Percentiles rank a stretch among this genome's conserved stretches.
These are phyloP conservation scores for Brassicogethes aeneus DNA, from an alignment of 2,888 invertebrate genomes.

Conservation along the genomic window DNA sequence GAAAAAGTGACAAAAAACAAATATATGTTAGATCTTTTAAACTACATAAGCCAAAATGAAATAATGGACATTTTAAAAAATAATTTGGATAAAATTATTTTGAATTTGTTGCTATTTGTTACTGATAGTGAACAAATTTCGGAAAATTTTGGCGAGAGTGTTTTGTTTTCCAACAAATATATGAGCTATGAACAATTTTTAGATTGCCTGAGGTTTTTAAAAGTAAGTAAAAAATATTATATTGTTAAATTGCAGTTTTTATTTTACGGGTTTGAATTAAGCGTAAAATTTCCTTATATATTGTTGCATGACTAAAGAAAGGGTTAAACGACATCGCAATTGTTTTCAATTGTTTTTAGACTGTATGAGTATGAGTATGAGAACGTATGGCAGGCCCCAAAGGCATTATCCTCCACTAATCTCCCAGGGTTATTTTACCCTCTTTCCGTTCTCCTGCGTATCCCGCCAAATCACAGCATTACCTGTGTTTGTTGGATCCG, in stretches of 20 bases:
- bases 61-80: slow-evolving; percentile 17
- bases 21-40: slow-evolving; percentile 26
- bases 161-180: slow-evolving; percentile 28
- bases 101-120: slow-evolving; percentile 30
- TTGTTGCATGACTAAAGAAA: no score
- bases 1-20: slow-evolving; percentile 24
- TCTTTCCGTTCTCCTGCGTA: no score
- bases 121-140: slow-evolving; percentile 28
- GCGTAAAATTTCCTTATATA: no score
- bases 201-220: slow-evolving; percentile 19
- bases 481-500: no score
- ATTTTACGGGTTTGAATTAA: no score
- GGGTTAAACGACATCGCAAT: no score
- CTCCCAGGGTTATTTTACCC: no score
- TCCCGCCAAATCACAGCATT: no score
- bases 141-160: slow-evolving; percentile 16
- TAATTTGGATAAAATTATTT: slow-evolving; percentile 28
- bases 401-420: no score
- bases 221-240: slow-evolving; percentile 18
- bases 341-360: no score
- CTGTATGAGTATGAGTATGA: no score
- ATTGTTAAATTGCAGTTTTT: neutral
- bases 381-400: no score
- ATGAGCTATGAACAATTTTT: slow-evolving; percentile 36
- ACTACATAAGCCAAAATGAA: slow-evolving; percentile 25